Evolutionary conservation across 2,888 invertebrate genomes (phyloP).

Genomic region (Campaea margaritaria): DNA sequence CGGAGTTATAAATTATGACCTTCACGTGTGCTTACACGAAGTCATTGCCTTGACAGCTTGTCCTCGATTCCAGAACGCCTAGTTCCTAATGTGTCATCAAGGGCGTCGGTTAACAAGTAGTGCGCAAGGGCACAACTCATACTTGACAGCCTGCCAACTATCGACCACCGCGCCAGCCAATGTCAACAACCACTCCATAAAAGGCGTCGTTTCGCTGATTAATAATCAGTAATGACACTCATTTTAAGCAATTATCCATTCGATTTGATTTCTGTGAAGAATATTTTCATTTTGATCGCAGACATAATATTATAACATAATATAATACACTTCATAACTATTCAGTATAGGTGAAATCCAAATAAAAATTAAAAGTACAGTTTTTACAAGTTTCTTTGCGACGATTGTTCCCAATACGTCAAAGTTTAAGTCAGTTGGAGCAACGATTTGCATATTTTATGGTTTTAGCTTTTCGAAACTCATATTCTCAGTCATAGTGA

Average conservation of each 20-base stretch:
- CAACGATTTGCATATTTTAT: constrained; percentile 26
- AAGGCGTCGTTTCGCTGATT: constrained; percentile 47
- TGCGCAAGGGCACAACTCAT: constrained; percentile 63
- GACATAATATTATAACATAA: too few relatives aligned
- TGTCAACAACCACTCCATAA: constrained; percentile 68
- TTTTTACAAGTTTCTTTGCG: too few relatives aligned
- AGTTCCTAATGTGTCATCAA: constrained; percentile 27
- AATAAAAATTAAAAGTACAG: too few relatives aligned
- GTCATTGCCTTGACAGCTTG: constrained; percentile 20
- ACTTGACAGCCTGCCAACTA: constrained; percentile 78
- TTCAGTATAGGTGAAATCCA: too few relatives aligned
- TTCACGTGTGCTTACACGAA: not conserved
- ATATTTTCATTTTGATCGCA: not conserved
- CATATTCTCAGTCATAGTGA: constrained; percentile 12
- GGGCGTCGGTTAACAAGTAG: constrained; percentile 34
- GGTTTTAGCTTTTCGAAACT: constrained; percentile 7
- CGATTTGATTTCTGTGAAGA: not conserved
- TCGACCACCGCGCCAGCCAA: constrained; percentile 68
- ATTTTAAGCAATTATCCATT: too few relatives aligned
- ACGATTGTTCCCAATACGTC: too few relatives aligned
- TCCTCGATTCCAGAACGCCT: constrained; percentile 23
- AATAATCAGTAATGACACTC: constrained; percentile 19
- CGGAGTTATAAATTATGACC: not conserved
- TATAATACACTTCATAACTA: too few relatives aligned
- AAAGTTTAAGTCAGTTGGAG: too few relatives aligned